Evolutionary conservation across 1,140 invertebrate genomes (phyloP).

Genomic region (Teleopsis dalmanni): DNA sequence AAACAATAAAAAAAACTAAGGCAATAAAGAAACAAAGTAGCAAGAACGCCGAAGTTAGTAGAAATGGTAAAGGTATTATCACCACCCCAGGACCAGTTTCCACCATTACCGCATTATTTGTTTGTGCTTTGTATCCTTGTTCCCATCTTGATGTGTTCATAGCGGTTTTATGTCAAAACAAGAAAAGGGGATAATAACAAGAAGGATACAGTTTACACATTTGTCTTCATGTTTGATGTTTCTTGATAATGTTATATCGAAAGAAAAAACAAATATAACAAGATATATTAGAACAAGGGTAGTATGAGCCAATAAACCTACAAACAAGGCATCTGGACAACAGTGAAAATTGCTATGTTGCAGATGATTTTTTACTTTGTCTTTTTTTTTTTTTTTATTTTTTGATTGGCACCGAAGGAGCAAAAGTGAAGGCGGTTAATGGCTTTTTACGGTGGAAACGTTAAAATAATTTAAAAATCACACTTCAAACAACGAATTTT

Average conservation of each 20-base stretch:
- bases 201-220: conserved; percentile 28
- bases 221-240: conserved; percentile 32
- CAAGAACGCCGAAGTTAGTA: too few relatives aligned
- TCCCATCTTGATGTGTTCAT: conserved; percentile 43
- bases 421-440: background rate
- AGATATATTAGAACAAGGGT: too few relatives aligned
- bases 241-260: conserved; percentile 30
- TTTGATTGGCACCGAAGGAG: background rate
- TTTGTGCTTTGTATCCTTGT: conserved; percentile 28
- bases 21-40: too few relatives aligned
- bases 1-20: background rate
- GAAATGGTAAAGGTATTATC: too few relatives aligned
- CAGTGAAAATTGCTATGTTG: background rate
- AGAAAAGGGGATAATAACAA: conserved; percentile 19
- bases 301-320: too few relatives aligned
- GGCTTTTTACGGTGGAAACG: background rate
- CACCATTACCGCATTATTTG: conserved; percentile 26
- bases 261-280: too few relatives aligned
- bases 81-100: conserved; percentile 15
- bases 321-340: background rate
- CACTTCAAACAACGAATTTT: background rate
- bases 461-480: background rate
- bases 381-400: background rate
- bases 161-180: conserved; percentile 43
- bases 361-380: background rate